Conservation (phyloP, 2,113 vertebrate species). For the Lethenteron reissneri region DNA sequence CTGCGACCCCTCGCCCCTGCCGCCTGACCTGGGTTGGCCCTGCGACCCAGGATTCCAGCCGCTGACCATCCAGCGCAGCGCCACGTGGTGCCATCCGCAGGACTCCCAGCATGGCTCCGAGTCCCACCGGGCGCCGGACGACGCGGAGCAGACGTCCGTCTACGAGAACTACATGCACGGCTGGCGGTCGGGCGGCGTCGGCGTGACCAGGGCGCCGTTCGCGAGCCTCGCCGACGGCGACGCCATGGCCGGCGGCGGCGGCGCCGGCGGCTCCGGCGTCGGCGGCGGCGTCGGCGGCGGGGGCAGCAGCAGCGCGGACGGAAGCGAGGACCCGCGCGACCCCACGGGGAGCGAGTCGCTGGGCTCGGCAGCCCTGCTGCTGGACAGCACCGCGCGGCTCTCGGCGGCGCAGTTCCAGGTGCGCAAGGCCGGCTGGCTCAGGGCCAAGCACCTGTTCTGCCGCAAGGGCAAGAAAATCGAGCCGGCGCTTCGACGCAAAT, state of each 20-base stretch:
- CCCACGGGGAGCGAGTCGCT: not conserved
- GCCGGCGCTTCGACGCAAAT: constrained; percentile 55
- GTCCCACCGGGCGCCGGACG: not conserved
- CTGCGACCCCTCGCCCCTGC: not conserved
- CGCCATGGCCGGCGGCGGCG: not conserved
- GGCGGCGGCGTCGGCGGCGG: not conserved
- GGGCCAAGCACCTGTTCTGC: constrained; percentile 71
- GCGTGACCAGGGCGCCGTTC: not conserved
- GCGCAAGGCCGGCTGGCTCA: constrained; percentile 72
- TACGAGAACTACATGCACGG: not conserved
- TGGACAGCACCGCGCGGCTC: too few relatives aligned
- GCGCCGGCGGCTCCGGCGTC: too few relatives aligned
- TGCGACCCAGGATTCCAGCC: not conserved
- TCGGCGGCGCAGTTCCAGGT: constrained; percentile 44
- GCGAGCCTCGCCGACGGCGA: not conserved
- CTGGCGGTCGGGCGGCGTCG: not conserved
- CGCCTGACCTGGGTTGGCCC: not conserved
- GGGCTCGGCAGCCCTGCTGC: too few relatives aligned
- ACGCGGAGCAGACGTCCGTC: not conserved
- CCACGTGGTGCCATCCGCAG: not conserved
- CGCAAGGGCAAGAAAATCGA: constrained; percentile 90
- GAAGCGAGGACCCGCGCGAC: not conserved
- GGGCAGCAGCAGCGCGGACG: not conserved
- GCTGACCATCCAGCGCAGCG: not conserved
- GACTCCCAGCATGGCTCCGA: constrained; percentile 1